A percentile compares a stretch with the other conserved stretches of the same genome.
Conservation (phyloP, 2,888 invertebrate genomes). For the Trissoscelio sp. region DNA sequence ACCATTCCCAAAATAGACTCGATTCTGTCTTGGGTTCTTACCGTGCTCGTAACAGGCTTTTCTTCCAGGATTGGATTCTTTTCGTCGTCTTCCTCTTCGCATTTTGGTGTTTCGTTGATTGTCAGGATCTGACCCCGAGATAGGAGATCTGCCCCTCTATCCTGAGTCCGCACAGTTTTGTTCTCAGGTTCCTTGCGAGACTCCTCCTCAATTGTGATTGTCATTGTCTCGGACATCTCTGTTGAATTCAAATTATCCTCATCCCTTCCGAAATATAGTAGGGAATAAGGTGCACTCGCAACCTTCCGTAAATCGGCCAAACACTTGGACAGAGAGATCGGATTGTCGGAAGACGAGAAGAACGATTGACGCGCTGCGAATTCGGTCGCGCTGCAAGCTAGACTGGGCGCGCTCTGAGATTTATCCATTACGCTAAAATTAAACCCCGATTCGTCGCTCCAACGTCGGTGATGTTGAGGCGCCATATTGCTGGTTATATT, state of each 20-base stretch:
- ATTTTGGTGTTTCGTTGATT: slow-evolving; percentile 52
- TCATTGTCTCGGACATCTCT: slow-evolving; percentile 72
- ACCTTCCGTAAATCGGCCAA: slow-evolving; percentile 82
- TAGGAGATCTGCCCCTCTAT: too few species aligned
- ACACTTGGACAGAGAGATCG: slow-evolving; percentile 65
- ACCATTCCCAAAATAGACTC: slow-evolving; percentile 78
- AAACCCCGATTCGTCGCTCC: slow-evolving; percentile 77
- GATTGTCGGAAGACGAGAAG: slow-evolving; percentile 68
- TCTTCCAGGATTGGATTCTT: slow-evolving; percentile 65
- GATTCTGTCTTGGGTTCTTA: slow-evolving; percentile 80
- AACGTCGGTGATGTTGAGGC: slow-evolving; percentile 73
- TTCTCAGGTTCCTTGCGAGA: slow-evolving; percentile 52
- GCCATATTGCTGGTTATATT: slow-evolving; percentile 79
- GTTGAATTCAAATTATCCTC: slow-evolving; percentile 23
- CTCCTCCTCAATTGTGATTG: slow-evolving; percentile 66
- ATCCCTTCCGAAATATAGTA: slow-evolving; percentile 74
- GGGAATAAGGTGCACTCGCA: slow-evolving; percentile 87
- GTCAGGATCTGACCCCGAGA: slow-evolving; percentile 60
- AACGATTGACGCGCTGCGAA: slow-evolving; percentile 68
- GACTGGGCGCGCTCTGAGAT: slow-evolving; percentile 83
- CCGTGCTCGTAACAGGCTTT: slow-evolving; percentile 76
- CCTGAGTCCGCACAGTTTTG: slow-evolving; percentile 76
- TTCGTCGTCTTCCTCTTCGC: slow-evolving; percentile 68
- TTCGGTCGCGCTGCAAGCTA: slow-evolving; percentile 78
- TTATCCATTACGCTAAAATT: slow-evolving; percentile 83